Evolutionary conservation across 2,888 invertebrate genomes (phyloP).

Genomic region (Druceiella hillmani): DNA sequence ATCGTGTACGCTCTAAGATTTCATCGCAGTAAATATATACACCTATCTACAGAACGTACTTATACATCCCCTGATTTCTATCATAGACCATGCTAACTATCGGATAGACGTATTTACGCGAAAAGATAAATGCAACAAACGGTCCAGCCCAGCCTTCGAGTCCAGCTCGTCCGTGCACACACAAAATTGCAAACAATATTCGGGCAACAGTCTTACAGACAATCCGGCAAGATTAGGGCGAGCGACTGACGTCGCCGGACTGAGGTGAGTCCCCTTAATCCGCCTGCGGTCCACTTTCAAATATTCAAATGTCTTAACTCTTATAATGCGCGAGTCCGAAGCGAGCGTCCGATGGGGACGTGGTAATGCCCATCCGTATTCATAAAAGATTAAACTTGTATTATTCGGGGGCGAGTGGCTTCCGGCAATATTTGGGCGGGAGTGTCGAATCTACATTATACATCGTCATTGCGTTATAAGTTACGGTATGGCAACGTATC

Average conservation of each 20-base stretch:
- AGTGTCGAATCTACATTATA: no score
- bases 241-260: no score
- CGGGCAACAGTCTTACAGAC: background rate
- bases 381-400: conserved; percentile 19
- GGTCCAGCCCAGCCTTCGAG: background rate
- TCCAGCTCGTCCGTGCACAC: background rate
- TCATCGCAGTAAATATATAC: no score
- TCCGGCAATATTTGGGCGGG: no score
- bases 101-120: no score
- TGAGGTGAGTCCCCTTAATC: conserved; percentile 14
- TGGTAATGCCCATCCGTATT: conserved; percentile 18
- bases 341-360: conserved; percentile 12
- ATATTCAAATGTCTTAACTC: conserved; percentile 14
- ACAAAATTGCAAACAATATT: background rate
- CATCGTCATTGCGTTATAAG: background rate
- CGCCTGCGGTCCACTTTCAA: conserved; percentile 14
- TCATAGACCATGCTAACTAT: no score
- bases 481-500: no score
- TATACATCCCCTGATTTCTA: no score
- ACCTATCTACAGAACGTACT: no score
- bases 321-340: conserved; percentile 9
- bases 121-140: no score
- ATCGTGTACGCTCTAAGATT: no score
- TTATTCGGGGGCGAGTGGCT: conserved; percentile 14
- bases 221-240: no score